These are phyloP conservation scores for Manacus vitellinus DNA, from an alignment of 2,113 vertebrate genomes.

Conservation along the genomic window DNA sequence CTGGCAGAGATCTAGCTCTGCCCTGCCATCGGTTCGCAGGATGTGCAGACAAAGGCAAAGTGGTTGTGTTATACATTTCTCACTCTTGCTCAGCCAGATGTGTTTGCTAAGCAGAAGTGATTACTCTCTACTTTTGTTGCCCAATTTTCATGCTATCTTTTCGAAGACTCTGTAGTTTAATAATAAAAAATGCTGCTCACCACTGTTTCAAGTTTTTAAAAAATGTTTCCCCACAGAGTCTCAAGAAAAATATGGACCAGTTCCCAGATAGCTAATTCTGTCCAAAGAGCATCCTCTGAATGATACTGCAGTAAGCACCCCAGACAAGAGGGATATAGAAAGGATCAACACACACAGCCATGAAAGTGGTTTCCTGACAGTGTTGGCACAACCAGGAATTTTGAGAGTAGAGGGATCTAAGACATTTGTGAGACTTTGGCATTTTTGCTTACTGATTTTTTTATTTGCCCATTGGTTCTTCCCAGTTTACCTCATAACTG, in stretches of 20 bases:
- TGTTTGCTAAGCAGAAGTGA: conserved; percentile 7
- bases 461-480: not conserved
- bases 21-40: not conserved
- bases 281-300: not conserved
- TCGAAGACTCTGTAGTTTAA: not conserved
- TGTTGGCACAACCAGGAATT: not conserved
- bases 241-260: not conserved
- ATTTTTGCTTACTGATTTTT: not conserved
- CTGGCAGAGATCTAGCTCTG: conserved; percentile 16
- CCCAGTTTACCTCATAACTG: not conserved
- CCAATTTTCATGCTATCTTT: not conserved
- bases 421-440: not conserved
- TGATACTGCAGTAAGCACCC: not conserved
- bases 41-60: not conserved
- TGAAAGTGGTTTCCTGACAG: not conserved
- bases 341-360: not conserved
- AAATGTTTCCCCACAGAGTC: not conserved
- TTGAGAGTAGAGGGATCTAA: not conserved
- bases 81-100: not conserved
- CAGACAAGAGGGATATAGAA: not conserved
- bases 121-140: not conserved
- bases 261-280: not conserved
- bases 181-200: not conserved
- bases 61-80: not conserved
- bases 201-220: not conserved